These are phyloP conservation scores for Orestias chungarensis DNA, from an alignment of 2,797 vertebrate genomes.

Conservation along the genomic window DNA sequence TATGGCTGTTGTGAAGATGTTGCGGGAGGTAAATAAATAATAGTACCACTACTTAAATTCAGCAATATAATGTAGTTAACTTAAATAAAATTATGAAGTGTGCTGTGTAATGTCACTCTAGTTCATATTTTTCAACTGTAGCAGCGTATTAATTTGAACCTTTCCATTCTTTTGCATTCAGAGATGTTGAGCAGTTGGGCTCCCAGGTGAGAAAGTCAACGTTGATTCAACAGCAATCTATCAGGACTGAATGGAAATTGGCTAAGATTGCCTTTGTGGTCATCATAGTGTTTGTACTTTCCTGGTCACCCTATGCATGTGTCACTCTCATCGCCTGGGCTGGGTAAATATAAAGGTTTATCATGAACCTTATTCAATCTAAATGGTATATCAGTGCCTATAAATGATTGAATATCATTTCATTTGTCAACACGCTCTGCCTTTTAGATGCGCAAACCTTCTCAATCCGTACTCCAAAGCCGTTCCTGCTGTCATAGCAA, in stretches of 20 bases:
- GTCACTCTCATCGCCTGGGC: constrained; percentile 92
- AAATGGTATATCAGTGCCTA: constrained; percentile 5
- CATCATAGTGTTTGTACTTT: constrained; percentile 89
- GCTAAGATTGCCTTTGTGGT: constrained; percentile 90
- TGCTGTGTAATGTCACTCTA: not conserved
- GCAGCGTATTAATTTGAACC: not conserved
- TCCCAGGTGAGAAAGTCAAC: constrained; percentile 80
- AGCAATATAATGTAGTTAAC: too few species aligned
- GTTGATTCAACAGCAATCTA: constrained; percentile 81
- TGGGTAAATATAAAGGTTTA: constrained; percentile 83
- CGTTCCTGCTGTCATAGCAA: constrained; percentile 90
- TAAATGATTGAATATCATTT: constrained; percentile 19
- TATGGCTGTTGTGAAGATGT: not conserved
- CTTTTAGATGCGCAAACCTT: constrained; percentile 79
- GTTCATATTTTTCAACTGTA: not conserved
- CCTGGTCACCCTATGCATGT: constrained; percentile 91
- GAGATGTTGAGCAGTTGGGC: constrained; percentile 85
- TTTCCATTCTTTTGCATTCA: constrained; percentile 40
- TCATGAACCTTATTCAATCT: constrained; percentile 13
- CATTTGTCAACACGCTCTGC: constrained; percentile 5
- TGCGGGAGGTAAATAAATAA: not conserved
- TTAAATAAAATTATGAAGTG: not conserved
- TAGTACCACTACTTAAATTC: too few species aligned
- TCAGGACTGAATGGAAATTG: constrained; percentile 90
- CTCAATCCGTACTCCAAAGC: constrained; percentile 89